Evolutionary conservation across 2,888 invertebrate species (phyloP).

Genomic region (Mimas tiliae): DNA sequence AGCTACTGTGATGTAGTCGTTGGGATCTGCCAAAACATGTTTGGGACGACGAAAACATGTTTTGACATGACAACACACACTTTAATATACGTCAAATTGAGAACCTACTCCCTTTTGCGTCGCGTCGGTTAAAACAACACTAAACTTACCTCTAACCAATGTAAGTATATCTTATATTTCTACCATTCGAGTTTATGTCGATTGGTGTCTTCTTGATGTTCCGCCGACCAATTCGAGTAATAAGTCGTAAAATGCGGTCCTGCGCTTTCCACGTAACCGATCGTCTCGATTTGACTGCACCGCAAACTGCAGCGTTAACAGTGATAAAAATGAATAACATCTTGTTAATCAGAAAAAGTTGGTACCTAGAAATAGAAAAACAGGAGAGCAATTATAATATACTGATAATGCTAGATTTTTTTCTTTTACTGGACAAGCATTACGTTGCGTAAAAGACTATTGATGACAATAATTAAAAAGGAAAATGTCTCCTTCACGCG

Average conservation of each 20-base stretch:
- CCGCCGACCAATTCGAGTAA: conserved; percentile 22
- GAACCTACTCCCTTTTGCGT: background rate
- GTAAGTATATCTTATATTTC: conserved; percentile 11
- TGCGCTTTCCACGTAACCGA: conserved; percentile 12
- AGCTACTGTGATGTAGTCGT: no score
- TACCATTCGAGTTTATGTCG: conserved; percentile 15
- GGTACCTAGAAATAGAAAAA: background rate
- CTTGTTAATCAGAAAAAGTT: background rate
- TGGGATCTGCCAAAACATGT: no score
- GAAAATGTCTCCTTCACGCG: no score
- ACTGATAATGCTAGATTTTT: no score
- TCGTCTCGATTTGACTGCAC: background rate
- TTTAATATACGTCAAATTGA: no score
- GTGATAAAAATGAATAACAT: conserved; percentile 6
- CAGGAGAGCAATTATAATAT: no score
- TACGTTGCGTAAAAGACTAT: no score
- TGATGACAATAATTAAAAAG: no score
- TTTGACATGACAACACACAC: no score
- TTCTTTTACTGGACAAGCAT: no score
- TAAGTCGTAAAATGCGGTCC: conserved; percentile 24
- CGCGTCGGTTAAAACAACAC: background rate
- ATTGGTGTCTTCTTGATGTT: conserved; percentile 16
- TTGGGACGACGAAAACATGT: no score
- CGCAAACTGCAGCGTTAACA: conserved; percentile 12
- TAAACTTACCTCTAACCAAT: background rate